These are phyloP conservation scores for Eupithecia centaureata DNA, from an alignment of 2,888 invertebrate genomes.

Conservation along the genomic window DNA sequence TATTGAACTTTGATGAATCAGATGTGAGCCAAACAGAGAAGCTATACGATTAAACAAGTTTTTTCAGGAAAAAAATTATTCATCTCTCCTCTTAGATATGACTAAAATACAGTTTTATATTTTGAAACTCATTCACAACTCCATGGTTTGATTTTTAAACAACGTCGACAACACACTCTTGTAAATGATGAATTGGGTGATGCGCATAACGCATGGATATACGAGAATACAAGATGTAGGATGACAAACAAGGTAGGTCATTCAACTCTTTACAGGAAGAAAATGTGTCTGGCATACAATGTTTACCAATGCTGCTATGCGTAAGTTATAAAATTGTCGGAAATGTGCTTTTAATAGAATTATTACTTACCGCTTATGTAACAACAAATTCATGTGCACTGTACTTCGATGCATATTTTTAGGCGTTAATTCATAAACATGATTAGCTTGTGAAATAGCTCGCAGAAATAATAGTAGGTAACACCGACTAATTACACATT, in stretches of 20 bases:
- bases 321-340: conserved; percentile 20
- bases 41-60: conserved; percentile 11
- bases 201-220: conserved; percentile 55
- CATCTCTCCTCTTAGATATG: conserved; percentile 49
- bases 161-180: conserved; percentile 61
- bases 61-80: conserved; percentile 50
- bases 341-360: conserved; percentile 8
- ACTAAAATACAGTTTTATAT: conserved; percentile 52
- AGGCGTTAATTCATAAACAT: conserved; percentile 35
- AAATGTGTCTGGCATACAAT: conserved; percentile 37
- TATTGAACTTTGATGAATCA: conserved; percentile 7
- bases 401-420: background rate
- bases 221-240: conserved; percentile 62
- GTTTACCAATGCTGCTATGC: conserved; percentile 26
- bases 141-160: conserved; percentile 66
- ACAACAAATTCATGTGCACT: conserved; percentile 1
- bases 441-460: conserved; percentile 54
- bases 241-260: conserved; percentile 69
- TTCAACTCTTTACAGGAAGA: conserved; percentile 63
- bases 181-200: conserved; percentile 78
- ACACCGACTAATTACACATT: conserved; percentile 80
- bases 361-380: background rate
- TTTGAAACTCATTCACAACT: conserved; percentile 71
- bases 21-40: background rate
- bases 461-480: conserved; percentile 72